Evolutionary conservation across 2,113 vertebrate species (phyloP).

Genomic region (Piaya cayana): DNA sequence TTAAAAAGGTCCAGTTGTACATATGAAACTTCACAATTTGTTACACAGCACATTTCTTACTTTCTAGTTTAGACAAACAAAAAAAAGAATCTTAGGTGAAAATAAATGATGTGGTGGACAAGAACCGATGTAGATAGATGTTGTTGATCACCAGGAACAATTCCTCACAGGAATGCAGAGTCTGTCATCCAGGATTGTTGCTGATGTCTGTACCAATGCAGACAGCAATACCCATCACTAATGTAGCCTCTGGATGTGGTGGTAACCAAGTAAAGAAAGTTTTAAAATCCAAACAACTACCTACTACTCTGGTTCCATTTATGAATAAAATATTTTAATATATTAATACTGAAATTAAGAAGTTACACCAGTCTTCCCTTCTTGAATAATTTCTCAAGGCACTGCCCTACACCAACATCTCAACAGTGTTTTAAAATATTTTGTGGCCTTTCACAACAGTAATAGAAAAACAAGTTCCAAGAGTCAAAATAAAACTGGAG

Average conservation of each 20-base stretch:
- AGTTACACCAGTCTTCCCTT: background rate
- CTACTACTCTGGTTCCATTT: background rate
- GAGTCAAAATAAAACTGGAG: background rate
- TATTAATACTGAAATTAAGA: background rate
- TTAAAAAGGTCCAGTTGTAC: background rate
- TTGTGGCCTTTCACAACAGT: background rate
- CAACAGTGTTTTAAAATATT: background rate
- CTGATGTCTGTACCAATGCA: background rate
- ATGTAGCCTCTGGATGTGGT: background rate
- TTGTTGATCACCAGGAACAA: background rate
- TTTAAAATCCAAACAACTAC: background rate
- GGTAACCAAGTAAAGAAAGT: background rate
- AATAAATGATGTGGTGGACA: background rate
- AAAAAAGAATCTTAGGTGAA: background rate
- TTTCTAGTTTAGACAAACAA: background rate
- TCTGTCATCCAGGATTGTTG: background rate
- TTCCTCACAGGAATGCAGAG: background rate
- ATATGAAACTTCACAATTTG: background rate
- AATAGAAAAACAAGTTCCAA: background rate
- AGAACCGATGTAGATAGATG: no score
- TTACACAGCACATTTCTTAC: background rate
- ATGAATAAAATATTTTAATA: background rate
- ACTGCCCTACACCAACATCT: background rate
- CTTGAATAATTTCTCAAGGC: background rate
- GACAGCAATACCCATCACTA: background rate